Percentiles rank a stretch among this genome's conserved stretches.
Evolutionary conservation across 2,113 vertebrate genomes (phyloP).

Genomic region (Oncorhynchus kisutch): DNA sequence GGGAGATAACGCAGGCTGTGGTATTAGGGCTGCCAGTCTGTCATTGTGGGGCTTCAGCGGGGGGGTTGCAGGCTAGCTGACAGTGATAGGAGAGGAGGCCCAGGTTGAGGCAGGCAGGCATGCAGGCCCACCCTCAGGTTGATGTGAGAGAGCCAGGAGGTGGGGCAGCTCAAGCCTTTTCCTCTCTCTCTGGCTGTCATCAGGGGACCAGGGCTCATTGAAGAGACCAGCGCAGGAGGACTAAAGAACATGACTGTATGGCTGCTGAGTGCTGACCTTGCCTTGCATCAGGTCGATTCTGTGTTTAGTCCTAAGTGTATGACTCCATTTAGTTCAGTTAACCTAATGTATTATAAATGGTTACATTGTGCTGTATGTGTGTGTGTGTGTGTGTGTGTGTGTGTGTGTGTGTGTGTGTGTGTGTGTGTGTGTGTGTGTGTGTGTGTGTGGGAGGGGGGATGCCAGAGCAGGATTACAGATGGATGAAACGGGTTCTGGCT

Average conservation of each 20-base stretch:
- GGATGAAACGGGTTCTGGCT: slow-evolving; percentile 61
- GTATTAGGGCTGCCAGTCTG: slow-evolving; percentile 66
- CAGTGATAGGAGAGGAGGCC: slow-evolving; percentile 32
- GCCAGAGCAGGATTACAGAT: slow-evolving; percentile 62
- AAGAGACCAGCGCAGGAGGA: slow-evolving; percentile 1
- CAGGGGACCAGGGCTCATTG: neutral
- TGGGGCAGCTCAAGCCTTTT: slow-evolving; percentile 33
- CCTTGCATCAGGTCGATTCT: slow-evolving; percentile 7
- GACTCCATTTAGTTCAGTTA: slow-evolving; percentile 10
- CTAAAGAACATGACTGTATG: slow-evolving; percentile 14
- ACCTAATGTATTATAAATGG: slow-evolving; percentile 25
- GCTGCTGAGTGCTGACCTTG: neutral
- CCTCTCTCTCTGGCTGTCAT: slow-evolving; percentile 15
- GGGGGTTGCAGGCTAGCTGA: slow-evolving; percentile 42
- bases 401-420: too few relatives aligned
- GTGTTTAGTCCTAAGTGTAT: slow-evolving; percentile 17
- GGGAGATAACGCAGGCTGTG: slow-evolving; percentile 54
- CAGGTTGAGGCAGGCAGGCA: slow-evolving; percentile 4
- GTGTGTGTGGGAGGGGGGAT: too few relatives aligned
- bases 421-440: too few relatives aligned
- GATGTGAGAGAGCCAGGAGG: slow-evolving; percentile 8
- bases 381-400: neutral
- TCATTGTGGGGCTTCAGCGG: slow-evolving; percentile 52
- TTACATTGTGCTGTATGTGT: slow-evolving; percentile 4
- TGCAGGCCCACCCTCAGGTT: slow-evolving; percentile 33